Evolutionary conservation across 2,113 vertebrate genomes (phyloP), one percentile per base, ranked within the genome.

Genomic region (Myanophis thanlyinensis): DNA sequence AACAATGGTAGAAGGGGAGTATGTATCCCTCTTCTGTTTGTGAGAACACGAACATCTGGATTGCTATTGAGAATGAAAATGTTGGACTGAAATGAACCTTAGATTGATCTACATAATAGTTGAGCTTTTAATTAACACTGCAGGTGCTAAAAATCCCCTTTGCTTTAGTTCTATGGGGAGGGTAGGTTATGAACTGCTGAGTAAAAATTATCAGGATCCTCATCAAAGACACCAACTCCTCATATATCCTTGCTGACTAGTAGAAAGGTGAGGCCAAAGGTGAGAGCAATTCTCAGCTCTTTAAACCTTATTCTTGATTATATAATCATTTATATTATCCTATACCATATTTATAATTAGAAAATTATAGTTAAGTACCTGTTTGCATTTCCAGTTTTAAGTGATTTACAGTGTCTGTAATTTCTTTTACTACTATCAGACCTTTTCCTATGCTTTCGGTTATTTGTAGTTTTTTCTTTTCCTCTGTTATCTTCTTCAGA

Each of bases 341-440:
- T 6, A 22, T 44, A 44, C 35, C 1, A 40, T 22, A 80, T 80
- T 80, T 80, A 80, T 80, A 80, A 80, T 40, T 80, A 80, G 15
- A 80, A 80, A 44, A 35, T 49, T n/a, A 91, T 44, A 54, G 92
- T 92, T n/a, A 20, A 52, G 91, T 91, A 99, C 99, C 98, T 98
- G 67, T 99, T 98, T 88, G 97, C 97, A 62, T 99, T 98, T 88
- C 97, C 97, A 62, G 96, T 88, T 93, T 97, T 97, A 92, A 94
- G 95, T 92, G 96, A 93, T 97, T 98, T 98, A 94, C 98, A 97
- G 89, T 96, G 97, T 90, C 98, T 98, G 95, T 98, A 98, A 95
- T 99, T 98, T 90, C 98, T 97, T 85, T 98, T 98, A 47, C 98
- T 99, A 97, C 98, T 99, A 91, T 98, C 98, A 2, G 98, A 99